Conservation (phyloP, 2,113 vertebrate species). For the Chloropsis hardwickii region DNA sequence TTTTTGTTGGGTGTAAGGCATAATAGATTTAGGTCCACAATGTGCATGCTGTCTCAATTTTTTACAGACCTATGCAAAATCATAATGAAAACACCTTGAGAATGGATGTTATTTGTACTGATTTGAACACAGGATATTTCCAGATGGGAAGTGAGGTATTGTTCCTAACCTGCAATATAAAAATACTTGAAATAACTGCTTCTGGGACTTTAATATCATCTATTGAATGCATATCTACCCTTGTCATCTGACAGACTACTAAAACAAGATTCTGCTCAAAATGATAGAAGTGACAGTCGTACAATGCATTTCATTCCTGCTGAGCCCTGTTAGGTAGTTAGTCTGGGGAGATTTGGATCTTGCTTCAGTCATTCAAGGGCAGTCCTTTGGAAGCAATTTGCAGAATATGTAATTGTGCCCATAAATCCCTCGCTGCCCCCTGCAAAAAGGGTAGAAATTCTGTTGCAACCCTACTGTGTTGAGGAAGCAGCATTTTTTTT, state of each 20-base stretch:
- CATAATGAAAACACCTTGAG: background rate
- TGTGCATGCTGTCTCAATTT: background rate
- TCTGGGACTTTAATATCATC: constrained; percentile 5
- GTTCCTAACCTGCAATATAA: background rate
- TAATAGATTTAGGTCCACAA: background rate
- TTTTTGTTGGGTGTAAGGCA: background rate
- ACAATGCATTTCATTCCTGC: constrained; percentile 25
- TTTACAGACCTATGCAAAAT: background rate
- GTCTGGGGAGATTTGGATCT: background rate
- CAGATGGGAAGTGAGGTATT: background rate
- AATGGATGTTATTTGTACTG: background rate
- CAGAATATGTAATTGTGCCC: background rate
- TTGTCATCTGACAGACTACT: constrained; percentile 59
- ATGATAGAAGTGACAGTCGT: background rate
- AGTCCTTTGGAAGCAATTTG: background rate
- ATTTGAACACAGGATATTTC: background rate
- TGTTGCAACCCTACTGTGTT: background rate
- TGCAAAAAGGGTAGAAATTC: background rate
- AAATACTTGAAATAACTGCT: constrained; percentile 35
- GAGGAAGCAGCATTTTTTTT: background rate
- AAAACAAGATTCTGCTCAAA: constrained; percentile 53
- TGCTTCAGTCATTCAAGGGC: background rate
- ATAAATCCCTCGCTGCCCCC: background rate
- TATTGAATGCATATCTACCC: constrained; percentile 51
- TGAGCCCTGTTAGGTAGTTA: background rate